Base-by-base conservation (phyloP, 2,797 vertebrate species). In the Cheirogaleus major region DNA sequence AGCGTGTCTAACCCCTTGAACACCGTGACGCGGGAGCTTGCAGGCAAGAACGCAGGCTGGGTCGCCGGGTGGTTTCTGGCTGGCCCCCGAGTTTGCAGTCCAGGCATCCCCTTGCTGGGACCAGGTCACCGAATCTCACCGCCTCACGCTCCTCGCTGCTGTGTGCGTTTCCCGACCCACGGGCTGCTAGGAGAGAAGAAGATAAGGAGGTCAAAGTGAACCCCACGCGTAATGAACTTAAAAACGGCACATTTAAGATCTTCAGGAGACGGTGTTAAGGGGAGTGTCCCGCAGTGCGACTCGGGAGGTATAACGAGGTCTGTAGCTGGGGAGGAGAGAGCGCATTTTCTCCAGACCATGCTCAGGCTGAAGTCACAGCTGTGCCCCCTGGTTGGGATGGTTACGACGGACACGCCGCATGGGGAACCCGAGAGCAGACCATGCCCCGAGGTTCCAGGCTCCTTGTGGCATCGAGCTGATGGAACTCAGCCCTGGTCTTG, bases 401-500 rank as follows among this genome's bases (percentile, higher is more conserved):
- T 25, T 30, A 7, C 8, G 8, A 38, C 57, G 22, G 38, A 91
- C n/a, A 75, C 22, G 20, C 65, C 7, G 2, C 6, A 5, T 2
- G 0, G 48, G 57, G 38, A 2, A 0, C 48, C 8, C 0, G 0
- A 20, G 84, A 32, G 38, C 23, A 17, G 23, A 22, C 0, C 12
- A 10, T 0, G 1, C n/a, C 50, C 65, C 12, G 13, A 13, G 67
- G 32, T 5, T 12, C 72, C 14, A 14, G 63, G 45, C 30, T 84
- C 65, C 1, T 1, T 2, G 69, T 6, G 50, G 79, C 4, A 4
- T 0, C 41, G 1, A 7, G 35, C 1, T 0, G 0, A 6, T 1
- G 30, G 3, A 1, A 7, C 55, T 5, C 9, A 5, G 0, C 23
- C 32, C 50, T 0, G 0, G 3, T 22, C 41, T 32, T 2, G 27